Conservation (phyloP, 64 coral and sea anemone genomes). For the Montipora capricornis region DNA sequence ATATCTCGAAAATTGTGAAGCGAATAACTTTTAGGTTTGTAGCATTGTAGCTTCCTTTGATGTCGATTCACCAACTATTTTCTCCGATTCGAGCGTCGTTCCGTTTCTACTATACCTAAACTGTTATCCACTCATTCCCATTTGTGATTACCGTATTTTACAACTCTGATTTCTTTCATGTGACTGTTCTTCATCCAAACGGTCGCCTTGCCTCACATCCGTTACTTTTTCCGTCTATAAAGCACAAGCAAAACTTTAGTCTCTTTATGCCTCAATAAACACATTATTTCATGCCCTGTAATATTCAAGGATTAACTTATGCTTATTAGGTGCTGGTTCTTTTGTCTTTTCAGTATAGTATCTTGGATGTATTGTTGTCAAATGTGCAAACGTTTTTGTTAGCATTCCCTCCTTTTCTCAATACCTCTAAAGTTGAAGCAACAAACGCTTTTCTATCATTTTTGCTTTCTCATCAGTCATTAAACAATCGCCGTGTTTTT, state of each 20-base stretch:
- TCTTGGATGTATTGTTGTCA: background rate
- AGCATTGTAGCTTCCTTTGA: background rate
- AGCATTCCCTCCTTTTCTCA: background rate
- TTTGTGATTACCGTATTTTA: background rate
- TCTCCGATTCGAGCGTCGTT: background rate
- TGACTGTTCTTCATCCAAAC: background rate
- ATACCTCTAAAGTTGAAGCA: too few relatives aligned
- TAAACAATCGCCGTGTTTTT: background rate
- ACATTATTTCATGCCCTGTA: background rate
- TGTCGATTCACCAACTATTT: background rate
- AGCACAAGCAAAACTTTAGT: background rate
- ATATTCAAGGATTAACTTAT: constrained; percentile 31
- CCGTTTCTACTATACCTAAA: background rate
- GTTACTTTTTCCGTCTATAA: background rate
- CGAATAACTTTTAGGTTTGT: background rate
- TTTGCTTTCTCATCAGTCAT: background rate
- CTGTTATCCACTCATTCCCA: background rate
- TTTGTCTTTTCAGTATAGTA: constrained; percentile 19
- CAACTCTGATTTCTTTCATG: background rate
- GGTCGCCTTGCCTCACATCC: background rate
- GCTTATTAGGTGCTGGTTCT: constrained; percentile 24
- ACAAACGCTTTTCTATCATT: background rate
- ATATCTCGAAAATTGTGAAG: background rate
- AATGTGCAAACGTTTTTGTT: constrained; percentile 16
- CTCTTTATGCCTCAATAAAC: background rate